Base-by-base conservation (phyloP, 2,888 invertebrate genomes). In the Gandaritis pyraliata region DNA sequence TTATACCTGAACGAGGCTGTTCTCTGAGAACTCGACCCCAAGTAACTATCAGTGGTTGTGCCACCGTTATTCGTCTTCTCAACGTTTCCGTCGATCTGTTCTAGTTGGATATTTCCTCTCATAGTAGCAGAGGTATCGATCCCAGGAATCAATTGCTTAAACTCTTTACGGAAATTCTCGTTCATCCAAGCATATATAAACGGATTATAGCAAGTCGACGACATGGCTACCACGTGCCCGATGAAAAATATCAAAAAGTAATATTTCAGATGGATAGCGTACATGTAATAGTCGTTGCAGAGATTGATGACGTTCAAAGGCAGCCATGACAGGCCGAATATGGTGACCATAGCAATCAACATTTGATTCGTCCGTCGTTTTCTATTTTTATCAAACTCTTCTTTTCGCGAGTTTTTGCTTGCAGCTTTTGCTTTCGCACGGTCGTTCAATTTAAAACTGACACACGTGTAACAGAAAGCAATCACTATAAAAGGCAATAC, bases 181-280 rank as follows among this genome's bases (percentile, higher is more conserved):
- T 99, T 99, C 92, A 99, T 95, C 98, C 98, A 99, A 18, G 98
- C 98, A 85, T 99, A 99, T 46, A 99, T 94, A 81, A 99, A 97
- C 0, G 98, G 98, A 85, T 99, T 99, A 93, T 98, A 99, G 83
- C 98, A 98, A 0, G 98, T 98, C 51, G 98, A 98, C 58, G 97
- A 97, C 97, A 98, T 98, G 29, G 98, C 98, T 65, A 98, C 94
- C 23, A 97, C 95, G 83, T 98, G 98, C 1, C 96, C 95, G 61
- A 96, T 93, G 87, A 99, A 97, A 82, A 98, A 99, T 72, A 96
- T 93, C n/a, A 98, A 88, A 70, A 95, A 95, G 83, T 97, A 98
- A 86, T 96, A 98, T 51, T 94, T 94, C 95, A 97, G 96, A 66
- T 95, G 93, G 61, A 94, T 95, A 18, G 95, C 95, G 61, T 94